A percentile compares a stretch with the other conserved stretches of the same genome.
phyloP scores from a whole-genome alignment of 2,797 vertebrate species.

The Periophthalmus magnuspinnatus region DNA sequence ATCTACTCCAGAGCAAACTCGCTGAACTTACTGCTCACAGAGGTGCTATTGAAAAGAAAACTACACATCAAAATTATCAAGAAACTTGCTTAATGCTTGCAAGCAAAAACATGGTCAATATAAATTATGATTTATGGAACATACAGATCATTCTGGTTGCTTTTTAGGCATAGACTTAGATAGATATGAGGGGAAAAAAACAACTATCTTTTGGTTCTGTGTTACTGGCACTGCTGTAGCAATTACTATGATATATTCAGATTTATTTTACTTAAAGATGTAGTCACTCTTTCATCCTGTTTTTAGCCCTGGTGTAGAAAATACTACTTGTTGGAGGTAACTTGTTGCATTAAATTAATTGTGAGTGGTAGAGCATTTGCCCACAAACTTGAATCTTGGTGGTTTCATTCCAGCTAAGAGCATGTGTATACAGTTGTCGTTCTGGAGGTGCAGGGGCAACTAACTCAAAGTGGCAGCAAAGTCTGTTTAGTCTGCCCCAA shows the following conservation, averaged over 20 bases:
- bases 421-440: too few species aligned
- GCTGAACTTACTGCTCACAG: constrained; percentile 52
- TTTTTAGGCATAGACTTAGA: neutral
- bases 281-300: neutral
- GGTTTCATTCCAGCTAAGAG: neutral
- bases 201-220: constrained; percentile 4
- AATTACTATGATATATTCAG: neutral
- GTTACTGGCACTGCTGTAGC: neutral
- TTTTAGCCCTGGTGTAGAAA: neutral
- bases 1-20: constrained; percentile 51
- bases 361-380: too few species aligned
- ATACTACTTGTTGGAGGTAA: neutral
- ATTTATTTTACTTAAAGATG: neutral
- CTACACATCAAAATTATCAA: constrained; percentile 41
- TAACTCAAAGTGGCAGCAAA: too few species aligned
- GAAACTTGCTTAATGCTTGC: constrained; percentile 43
- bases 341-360: neutral
- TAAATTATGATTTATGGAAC: constrained; percentile 19
- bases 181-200: neutral
- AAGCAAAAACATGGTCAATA: constrained; percentile 28
- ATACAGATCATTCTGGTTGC: constrained; percentile 17
- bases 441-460: too few species aligned
- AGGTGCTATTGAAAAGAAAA: constrained; percentile 46
- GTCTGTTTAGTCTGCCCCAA: too few species aligned
- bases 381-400: too few species aligned